Evolutionary conservation across 2,888 invertebrate genomes (phyloP).

Genomic region (Eurois occulta): DNA sequence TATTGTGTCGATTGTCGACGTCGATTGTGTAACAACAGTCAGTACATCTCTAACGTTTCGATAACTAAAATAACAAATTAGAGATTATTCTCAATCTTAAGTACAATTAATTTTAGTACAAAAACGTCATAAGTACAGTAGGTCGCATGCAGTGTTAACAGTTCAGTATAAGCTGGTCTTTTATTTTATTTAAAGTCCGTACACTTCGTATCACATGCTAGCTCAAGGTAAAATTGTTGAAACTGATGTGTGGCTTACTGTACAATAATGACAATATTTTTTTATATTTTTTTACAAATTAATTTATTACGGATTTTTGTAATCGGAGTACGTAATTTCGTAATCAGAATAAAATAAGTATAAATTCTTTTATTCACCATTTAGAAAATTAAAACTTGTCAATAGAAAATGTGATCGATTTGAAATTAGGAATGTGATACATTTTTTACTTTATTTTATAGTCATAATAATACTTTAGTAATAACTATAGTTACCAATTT

Average conservation of each 20-base stretch:
- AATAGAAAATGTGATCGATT: constrained; percentile 22
- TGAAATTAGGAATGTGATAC: constrained; percentile 43
- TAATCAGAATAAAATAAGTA: background rate
- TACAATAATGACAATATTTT: constrained; percentile 12
- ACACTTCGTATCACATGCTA: background rate
- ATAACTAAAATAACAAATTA: constrained; percentile 15
- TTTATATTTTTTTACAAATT: constrained; percentile 27
- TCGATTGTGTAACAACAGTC: constrained; percentile 13
- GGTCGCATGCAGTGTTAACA: background rate
- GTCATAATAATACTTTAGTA: background rate
- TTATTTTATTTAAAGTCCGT: background rate
- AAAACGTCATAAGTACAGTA: constrained; percentile 29
- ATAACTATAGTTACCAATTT: constrained; percentile 22
- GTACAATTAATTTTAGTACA: constrained; percentile 43
- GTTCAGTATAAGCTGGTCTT: background rate
- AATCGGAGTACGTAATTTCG: constrained; percentile 1
- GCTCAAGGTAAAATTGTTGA: background rate
- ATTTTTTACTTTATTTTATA: constrained; percentile 12
- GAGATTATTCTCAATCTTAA: constrained; percentile 15
- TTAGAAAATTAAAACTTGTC: background rate
- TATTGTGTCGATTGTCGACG: background rate
- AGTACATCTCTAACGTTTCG: constrained; percentile 22
- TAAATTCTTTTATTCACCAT: background rate
- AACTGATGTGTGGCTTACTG: background rate
- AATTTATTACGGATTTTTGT: constrained; percentile 7